Base-by-base conservation (phyloP, 2,797 vertebrate genomes). In the Acanthornis magna region DNA sequence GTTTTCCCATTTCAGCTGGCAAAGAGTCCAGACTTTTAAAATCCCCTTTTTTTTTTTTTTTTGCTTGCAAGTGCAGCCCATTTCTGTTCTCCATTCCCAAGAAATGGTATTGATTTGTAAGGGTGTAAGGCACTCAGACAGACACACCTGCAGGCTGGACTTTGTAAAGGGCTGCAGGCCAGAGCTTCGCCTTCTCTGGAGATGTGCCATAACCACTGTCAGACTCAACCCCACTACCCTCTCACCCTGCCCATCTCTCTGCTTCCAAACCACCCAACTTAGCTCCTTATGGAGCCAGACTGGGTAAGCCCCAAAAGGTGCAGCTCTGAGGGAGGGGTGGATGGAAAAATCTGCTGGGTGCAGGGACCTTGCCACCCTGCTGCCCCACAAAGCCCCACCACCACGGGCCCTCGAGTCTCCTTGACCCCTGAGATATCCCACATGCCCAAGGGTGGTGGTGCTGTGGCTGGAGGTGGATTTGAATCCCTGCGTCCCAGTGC, bases 361-460 rank as follows among this genome's bases (percentile, higher is more conserved):
- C 50, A 11, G 10, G 32, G 34, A 40, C n/a, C n/a, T 60, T 79
- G 45, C 60, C 27, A 5, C 20, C 19, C 36, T 0, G 0, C n/a
- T 72, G 67, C 34, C 62, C 62, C 5, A 1, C 34, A 32, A 25
- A 43, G 21, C 11, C 11, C 42, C 38, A 10, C n/a, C 23, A 7
- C 5, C 13, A 32, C 0, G 0, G 27, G 14, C 20, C 36, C 16
- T 43, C 2, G 2, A 6, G 50, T 30, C n/a, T 47, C 43, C 43
- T 11, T 16, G 27, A 16, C 27, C 50, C 16, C 45, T 7, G 73
- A n/a, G 53, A 14, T 25, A 8, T 14, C 57, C 18, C 4, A 15
- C 15, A 0, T 5, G 19, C 16, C 26, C 21, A 8, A 42, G 7
- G 8, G 36, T 10, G 11, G 36, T 38, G 4, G 16, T 20, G 21